Evolutionary conservation across 2,113 vertebrate genomes (phyloP).

Genomic region (Rhabdornis inornatus): DNA sequence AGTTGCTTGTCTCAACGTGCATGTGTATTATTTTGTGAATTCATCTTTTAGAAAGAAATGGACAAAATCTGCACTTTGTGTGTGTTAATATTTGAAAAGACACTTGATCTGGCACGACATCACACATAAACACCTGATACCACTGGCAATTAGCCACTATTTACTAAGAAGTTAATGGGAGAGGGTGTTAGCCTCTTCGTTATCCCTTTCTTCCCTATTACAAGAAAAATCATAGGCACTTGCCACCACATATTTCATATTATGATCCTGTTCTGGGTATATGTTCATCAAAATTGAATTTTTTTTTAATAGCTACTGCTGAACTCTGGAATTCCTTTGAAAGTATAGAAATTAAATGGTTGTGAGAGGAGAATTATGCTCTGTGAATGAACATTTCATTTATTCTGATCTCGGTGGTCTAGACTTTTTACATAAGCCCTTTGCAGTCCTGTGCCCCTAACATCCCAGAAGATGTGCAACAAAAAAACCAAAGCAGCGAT

Average conservation of each 20-base stretch:
- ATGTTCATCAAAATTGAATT: not conserved
- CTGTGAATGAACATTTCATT: not conserved
- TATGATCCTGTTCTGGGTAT: not conserved
- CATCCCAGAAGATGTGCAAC: not conserved
- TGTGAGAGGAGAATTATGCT: not conserved
- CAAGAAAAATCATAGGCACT: not conserved
- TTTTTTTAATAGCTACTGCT: not conserved
- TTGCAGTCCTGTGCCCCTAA: not conserved
- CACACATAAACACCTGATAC: not conserved
- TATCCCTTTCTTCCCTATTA: not conserved
- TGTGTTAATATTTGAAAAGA: not conserved
- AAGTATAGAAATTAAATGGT: not conserved
- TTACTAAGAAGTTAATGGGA: not conserved
- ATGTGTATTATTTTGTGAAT: not conserved
- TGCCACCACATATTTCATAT: rapidly evolving
- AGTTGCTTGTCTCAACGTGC: not conserved
- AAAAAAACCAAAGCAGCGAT: not conserved
- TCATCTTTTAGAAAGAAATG: not conserved
- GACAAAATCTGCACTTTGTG: not conserved
- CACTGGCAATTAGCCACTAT: not conserved
- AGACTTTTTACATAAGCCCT: not conserved
- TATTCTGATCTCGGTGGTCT: not conserved
- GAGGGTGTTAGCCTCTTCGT: not conserved
- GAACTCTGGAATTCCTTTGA: not conserved
- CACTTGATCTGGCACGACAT: not conserved